A percentile compares a stretch with the other conserved stretches of the same genome.
Evolutionary conservation across 2,797 vertebrate genomes (phyloP).

Genomic region (Mionectes olivaceus): DNA sequence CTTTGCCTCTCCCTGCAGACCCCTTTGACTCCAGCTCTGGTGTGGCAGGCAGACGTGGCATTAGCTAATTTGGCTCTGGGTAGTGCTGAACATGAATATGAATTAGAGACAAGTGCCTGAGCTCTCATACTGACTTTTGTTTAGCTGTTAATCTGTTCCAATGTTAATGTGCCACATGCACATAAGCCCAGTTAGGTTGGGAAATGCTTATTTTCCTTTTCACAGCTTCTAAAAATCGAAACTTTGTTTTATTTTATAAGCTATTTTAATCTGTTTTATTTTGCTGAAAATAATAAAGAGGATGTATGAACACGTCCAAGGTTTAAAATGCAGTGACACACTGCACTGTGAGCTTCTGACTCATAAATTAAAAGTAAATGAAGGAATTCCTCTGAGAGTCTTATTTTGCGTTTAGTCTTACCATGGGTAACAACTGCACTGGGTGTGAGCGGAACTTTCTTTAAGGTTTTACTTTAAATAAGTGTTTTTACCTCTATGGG

Average conservation of each 20-base stretch:
- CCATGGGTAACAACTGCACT: background rate
- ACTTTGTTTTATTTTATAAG: background rate
- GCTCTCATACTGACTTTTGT: slow-evolving; percentile 75
- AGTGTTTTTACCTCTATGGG: background rate
- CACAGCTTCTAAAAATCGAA: slow-evolving; percentile 16
- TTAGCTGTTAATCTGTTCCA: slow-evolving; percentile 77
- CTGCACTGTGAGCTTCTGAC: background rate
- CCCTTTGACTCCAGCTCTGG: background rate
- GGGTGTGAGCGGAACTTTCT: background rate
- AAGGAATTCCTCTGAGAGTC: background rate
- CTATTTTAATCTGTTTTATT: background rate
- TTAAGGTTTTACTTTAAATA: background rate
- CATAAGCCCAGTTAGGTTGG: slow-evolving; percentile 45
- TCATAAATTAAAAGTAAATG: background rate
- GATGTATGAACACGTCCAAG: background rate
- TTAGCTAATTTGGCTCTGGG: slow-evolving; percentile 24
- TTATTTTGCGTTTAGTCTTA: background rate
- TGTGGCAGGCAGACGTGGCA: slow-evolving; percentile 18
- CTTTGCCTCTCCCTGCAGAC: background rate
- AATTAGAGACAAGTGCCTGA: slow-evolving; percentile 72
- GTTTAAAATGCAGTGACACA: background rate
- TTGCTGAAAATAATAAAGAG: background rate
- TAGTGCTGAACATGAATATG: slow-evolving; percentile 64
- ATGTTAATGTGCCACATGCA: slow-evolving; percentile 71
- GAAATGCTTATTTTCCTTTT: slow-evolving; percentile 42